Evolutionary conservation across 2,888 invertebrate species (phyloP), one percentile per base, ranked within the genome.

Genomic region (Sepioteuthis lessoniana): DNA sequence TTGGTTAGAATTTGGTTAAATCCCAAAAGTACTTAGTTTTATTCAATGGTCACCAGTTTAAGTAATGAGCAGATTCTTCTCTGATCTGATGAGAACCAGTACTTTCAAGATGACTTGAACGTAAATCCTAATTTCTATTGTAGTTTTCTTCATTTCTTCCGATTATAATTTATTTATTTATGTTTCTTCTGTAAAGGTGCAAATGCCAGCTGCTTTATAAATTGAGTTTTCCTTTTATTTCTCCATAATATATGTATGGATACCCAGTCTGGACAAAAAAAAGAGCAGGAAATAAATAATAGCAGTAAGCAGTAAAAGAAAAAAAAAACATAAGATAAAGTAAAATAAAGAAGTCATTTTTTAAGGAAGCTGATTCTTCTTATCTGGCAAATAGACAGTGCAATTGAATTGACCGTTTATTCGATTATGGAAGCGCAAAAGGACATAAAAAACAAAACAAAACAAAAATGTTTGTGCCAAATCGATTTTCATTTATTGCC

Each of bases 401-500:
- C 76, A 76, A 76, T 76, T n/a, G 76, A 76, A 16, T 76, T 76
- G 55, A 55, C n/a, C 76, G 19, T 16, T 76, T n/a, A 76, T 35
- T n/a, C 76, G 10, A 76, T 76, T 76, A n/a, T 76, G 76, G 25
- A 76, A 76, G 76, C n/a, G 10, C n/a, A 76, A 35, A 76, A 55
- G 55, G 55, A 55, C n/a, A 76, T 35, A 35, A n/a, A 35, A 76
- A 76, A 35, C 13, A 35, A n/a, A n/a, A n/a, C 1, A 35, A 35
- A 76, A n/a, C 1, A n/a, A 16, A 35, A 76, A 76, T 13, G 16
- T 16, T 76, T 76, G n/a, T 76, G n/a, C 76, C 13, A n/a, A 76
- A n/a, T n/a, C 76, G n/a, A 76, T 76, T 76, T 76, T 76, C n/a
- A 35, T 76, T 76, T 76, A 76, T 76, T 76, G n/a, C 76, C 76